A percentile compares a stretch with the other conserved stretches of the same genome.
These are phyloP conservation scores for Puma concolor DNA, from an alignment of 2,113 vertebrate species.

Conservation along the genomic window DNA sequence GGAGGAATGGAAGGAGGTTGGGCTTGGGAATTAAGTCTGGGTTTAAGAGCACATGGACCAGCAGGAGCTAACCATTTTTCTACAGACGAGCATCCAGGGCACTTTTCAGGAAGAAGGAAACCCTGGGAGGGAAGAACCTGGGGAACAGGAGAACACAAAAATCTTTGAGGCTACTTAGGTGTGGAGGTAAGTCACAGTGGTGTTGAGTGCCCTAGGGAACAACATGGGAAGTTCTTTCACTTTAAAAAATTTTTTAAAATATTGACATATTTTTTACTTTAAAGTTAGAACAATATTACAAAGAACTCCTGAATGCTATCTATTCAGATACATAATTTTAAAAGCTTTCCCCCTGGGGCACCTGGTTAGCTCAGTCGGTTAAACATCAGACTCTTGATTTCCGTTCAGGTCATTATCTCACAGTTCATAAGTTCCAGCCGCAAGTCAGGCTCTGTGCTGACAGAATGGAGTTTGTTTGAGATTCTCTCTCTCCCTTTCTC, in stretches of 20 bases:
- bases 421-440: no score
- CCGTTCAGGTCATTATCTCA: no score
- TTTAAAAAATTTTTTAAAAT: neutral
- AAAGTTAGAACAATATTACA: neutral
- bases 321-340: neutral
- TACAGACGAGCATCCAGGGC: neutral
- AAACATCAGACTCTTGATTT: no score
- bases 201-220: neutral
- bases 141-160: neutral
- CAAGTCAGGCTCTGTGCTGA: no score
- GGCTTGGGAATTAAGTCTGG: neutral
- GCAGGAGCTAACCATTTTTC: neutral
- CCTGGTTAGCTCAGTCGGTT: no score
- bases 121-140: slow-evolving; percentile 44
- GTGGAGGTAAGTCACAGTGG: slow-evolving; percentile 60
- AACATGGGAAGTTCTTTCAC: neutral
- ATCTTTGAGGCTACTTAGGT: slow-evolving; percentile 24
- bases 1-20: neutral
- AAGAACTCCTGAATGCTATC: neutral
- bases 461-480: no score
- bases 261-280: neutral
- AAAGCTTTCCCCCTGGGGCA: neutral
- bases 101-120: neutral
- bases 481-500: no score
- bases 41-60: slow-evolving; percentile 44